Conservation (phyloP, 1,140 invertebrate species). For the Oreohelix idahoensis region DNA sequence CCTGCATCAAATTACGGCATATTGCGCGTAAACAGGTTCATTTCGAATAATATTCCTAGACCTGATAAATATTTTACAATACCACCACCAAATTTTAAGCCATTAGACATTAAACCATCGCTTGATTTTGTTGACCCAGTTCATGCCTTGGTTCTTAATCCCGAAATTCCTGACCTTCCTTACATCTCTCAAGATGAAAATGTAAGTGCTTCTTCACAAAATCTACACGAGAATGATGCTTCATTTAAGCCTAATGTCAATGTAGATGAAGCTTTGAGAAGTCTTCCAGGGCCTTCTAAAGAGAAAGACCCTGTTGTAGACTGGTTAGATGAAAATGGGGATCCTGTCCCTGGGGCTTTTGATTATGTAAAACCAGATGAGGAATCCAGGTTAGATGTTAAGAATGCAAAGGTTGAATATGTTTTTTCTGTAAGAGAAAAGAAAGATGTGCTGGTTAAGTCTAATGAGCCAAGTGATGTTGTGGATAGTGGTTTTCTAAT, state of each 20-base stretch:
- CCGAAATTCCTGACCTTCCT: neutral
- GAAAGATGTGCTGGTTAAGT: constrained; percentile 24
- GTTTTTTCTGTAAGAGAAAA: constrained; percentile 32
- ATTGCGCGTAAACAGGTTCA: neutral
- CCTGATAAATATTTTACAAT: constrained; percentile 17
- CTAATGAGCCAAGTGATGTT: neutral
- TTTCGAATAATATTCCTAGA: neutral
- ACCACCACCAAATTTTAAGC: constrained; percentile 22
- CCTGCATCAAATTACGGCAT: neutral
- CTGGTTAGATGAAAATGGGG: constrained; percentile 40
- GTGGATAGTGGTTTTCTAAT: constrained; percentile 4
- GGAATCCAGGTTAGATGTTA: neutral
- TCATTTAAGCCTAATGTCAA: neutral
- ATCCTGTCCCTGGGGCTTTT: constrained; percentile 33
- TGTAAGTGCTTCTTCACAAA: neutral
- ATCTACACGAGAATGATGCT: neutral
- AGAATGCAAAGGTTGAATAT: constrained; percentile 24
- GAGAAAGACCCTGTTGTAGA: constrained; percentile 1
- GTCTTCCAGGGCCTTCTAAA: neutral
- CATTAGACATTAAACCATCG: neutral
- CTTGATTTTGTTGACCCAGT: neutral
- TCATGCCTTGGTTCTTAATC: neutral
- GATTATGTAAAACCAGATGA: constrained; percentile 19
- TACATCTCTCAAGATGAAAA: neutral
- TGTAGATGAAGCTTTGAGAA: neutral